A percentile compares a stretch with the other conserved stretches of the same genome.
Evolutionary conservation across 2,797 vertebrate species (phyloP).

Genomic region (Limnodromus scolopaceus): DNA sequence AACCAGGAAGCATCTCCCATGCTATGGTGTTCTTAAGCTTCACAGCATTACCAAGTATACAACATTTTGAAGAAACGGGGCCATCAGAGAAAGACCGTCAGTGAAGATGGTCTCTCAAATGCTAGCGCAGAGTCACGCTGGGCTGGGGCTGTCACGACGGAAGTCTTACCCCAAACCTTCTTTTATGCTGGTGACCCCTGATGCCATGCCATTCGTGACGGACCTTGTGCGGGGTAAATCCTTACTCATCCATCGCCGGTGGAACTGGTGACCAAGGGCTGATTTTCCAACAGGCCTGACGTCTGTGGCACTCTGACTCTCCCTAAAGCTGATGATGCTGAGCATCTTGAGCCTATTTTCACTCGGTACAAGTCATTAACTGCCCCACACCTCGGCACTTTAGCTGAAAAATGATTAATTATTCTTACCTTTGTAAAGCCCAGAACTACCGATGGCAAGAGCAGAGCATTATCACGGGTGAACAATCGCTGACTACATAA

Average conservation of each 20-base stretch:
- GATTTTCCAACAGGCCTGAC: background rate
- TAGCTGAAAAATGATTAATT: constrained; percentile 22
- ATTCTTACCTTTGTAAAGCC: background rate
- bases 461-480: constrained; percentile 7
- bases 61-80: background rate
- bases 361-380: background rate
- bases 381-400: background rate
- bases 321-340: background rate
- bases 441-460: background rate
- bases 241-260: background rate
- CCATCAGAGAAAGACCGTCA: background rate
- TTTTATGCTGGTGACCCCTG: background rate
- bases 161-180: background rate
- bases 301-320: background rate
- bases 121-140: rapidly evolving
- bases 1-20: background rate
- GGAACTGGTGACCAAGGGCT: background rate
- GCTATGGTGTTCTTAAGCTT: background rate
- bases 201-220: background rate
- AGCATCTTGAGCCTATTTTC: background rate
- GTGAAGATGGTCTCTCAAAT: background rate
- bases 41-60: background rate
- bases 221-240: background rate
- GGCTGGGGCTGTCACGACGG: background rate
- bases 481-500: constrained; percentile 46